A percentile compares a stretch with the other conserved stretches of the same genome.
Evolutionary conservation across 2,888 invertebrate genomes (phyloP).

Genomic region (Nysson spinosus): DNA sequence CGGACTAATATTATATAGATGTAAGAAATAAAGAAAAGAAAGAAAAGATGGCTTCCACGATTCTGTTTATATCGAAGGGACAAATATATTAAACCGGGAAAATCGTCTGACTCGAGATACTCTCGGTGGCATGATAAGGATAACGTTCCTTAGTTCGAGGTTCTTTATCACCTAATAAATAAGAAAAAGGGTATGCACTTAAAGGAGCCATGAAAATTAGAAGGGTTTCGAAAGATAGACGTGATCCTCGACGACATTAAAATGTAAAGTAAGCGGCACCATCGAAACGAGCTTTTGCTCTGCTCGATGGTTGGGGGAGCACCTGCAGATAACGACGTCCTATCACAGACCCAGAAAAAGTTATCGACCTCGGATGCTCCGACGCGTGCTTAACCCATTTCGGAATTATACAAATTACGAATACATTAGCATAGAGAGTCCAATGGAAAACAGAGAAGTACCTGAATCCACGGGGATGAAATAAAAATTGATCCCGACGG

Average conservation of each 20-base stretch:
- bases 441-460: not conserved
- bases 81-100: too few relatives aligned
- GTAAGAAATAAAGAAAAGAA: too few relatives aligned
- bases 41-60: too few relatives aligned
- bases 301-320: conserved; percentile 35
- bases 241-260: conserved; percentile 40
- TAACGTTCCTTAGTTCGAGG: conserved; percentile 1
- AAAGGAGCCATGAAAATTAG: conserved; percentile 39
- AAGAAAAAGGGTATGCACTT: not conserved
- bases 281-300: conserved; percentile 42
- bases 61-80: too few relatives aligned
- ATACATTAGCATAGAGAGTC: conserved; percentile 64
- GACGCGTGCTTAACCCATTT: conserved; percentile 63
- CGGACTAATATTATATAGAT: too few relatives aligned
- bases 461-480: not conserved
- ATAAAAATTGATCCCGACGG: conserved; percentile 16
- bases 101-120: not conserved
- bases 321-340: conserved; percentile 56
- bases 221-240: conserved; percentile 26
- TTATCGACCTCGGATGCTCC: conserved; percentile 50
- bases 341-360: conserved; percentile 48
- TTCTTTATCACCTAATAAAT: conserved; percentile 21
- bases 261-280: conserved; percentile 51
- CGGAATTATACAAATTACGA: conserved; percentile 71
- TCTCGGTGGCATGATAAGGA: not conserved